Evolutionary conservation across 2,797 vertebrate genomes (phyloP).

Genomic region (Sebastes alutus): DNA sequence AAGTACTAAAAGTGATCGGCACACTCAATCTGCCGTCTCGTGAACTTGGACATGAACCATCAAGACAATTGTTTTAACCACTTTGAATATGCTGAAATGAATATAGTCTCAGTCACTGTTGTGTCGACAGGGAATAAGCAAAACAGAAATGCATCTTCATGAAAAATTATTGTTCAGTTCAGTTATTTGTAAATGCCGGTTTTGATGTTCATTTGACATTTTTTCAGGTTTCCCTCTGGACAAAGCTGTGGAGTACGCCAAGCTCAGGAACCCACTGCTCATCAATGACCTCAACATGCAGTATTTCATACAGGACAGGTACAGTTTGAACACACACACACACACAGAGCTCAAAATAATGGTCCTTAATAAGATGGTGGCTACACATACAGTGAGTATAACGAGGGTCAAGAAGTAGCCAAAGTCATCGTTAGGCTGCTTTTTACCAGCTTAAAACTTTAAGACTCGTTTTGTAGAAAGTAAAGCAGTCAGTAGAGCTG

Average conservation of each 20-base stretch:
- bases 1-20: no score
- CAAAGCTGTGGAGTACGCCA: slow-evolving; percentile 96
- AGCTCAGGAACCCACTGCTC: slow-evolving; percentile 93
- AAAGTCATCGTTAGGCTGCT: not conserved
- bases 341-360: no score
- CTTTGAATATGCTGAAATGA: not conserved
- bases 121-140: not conserved
- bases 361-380: not conserved
- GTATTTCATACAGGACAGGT: slow-evolving; percentile 99
- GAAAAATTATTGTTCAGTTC: not conserved
- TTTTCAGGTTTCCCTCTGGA: slow-evolving; percentile 93
- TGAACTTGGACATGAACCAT: no score
- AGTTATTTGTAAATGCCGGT: not conserved
- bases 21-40: no score
- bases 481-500: not conserved
- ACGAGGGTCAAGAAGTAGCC: not conserved
- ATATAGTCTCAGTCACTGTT: not conserved
- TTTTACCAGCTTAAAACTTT: not conserved
- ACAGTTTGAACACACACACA: not conserved
- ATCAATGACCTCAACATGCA: slow-evolving; percentile 99
- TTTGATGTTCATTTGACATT: not conserved
- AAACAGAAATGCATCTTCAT: not conserved
- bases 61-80: not conserved
- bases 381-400: not conserved
- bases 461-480: not conserved